phyloP scores from a whole-genome alignment of 2,888 invertebrate genomes.

The Drosophila emarginata region DNA sequence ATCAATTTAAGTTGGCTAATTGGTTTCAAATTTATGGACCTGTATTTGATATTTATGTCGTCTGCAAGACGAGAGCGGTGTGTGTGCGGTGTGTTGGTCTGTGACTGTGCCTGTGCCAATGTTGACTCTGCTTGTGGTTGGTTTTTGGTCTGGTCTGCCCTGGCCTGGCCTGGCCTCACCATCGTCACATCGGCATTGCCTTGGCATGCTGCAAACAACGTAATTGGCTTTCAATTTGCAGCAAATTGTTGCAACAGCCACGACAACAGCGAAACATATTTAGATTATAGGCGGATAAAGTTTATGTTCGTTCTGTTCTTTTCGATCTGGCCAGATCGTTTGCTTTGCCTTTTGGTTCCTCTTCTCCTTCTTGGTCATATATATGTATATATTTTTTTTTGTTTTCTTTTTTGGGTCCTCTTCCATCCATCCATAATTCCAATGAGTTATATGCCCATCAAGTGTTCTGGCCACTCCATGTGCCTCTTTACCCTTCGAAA shows the following conservation, averaged over 20 bases:
- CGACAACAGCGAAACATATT: constrained; percentile 73
- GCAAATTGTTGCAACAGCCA: constrained; percentile 80
- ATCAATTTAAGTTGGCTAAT: constrained; percentile 82
- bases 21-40: constrained; percentile 82
- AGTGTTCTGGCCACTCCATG: constrained; percentile 44
- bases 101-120: constrained; percentile 25
- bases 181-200: constrained; percentile 36
- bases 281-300: constrained; percentile 77
- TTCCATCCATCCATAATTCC: constrained; percentile 64
- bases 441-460: constrained; percentile 73
- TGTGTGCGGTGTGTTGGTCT: constrained; percentile 1
- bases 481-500: constrained; percentile 52
- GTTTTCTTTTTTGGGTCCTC: constrained; percentile 28
- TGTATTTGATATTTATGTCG: constrained; percentile 82
- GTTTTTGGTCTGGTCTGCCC: constrained; percentile 19
- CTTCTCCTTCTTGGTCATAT: constrained; percentile 9
- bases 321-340: constrained; percentile 51
- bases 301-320: constrained; percentile 69
- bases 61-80: constrained; percentile 48
- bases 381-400: not conserved
- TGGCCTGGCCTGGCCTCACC: constrained; percentile 36
- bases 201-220: constrained; percentile 77
- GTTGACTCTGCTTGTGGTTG: constrained; percentile 36
- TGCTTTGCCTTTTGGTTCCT: constrained; percentile 15
- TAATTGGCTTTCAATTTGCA: constrained; percentile 82